Conservation (phyloP, 2,888 invertebrate genomes). For the Spilarctia lutea region DNA sequence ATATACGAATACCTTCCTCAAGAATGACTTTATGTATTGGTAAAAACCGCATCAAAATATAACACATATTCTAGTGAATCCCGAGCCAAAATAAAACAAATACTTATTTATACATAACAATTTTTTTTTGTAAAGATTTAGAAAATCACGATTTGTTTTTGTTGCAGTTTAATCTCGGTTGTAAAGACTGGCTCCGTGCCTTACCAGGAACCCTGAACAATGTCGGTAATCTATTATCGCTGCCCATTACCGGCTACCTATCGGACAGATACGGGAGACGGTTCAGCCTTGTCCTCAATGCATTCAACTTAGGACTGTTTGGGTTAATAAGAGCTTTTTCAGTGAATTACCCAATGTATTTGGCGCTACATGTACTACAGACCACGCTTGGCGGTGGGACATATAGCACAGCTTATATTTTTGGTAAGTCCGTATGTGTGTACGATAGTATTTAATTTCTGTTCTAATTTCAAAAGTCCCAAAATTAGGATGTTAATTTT, state of each 20-base stretch:
- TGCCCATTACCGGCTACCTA: constrained; percentile 89
- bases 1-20: no score
- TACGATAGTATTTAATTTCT: neutral
- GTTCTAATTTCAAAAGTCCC: neutral
- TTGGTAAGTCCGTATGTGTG: constrained; percentile 62
- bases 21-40: no score
- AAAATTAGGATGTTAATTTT: neutral
- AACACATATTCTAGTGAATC: neutral
- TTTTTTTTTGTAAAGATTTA: neutral
- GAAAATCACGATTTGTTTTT: neutral
- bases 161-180: constrained; percentile 88
- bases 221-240: constrained; percentile 89
- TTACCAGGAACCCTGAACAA: constrained; percentile 90
- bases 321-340: constrained; percentile 85
- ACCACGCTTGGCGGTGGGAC: constrained; percentile 82
- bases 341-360: constrained; percentile 83
- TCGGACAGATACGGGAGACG: constrained; percentile 88
- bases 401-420: constrained; percentile 81
- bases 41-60: no score
- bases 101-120: neutral
- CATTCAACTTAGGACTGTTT: constrained; percentile 71
- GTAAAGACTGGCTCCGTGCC: constrained; percentile 89
- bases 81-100: neutral
- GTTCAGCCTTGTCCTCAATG: constrained; percentile 77
- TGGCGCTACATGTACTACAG: constrained; percentile 82